Conservation (phyloP, 2,888 invertebrate genomes). For the Metalampra italica region DNA sequence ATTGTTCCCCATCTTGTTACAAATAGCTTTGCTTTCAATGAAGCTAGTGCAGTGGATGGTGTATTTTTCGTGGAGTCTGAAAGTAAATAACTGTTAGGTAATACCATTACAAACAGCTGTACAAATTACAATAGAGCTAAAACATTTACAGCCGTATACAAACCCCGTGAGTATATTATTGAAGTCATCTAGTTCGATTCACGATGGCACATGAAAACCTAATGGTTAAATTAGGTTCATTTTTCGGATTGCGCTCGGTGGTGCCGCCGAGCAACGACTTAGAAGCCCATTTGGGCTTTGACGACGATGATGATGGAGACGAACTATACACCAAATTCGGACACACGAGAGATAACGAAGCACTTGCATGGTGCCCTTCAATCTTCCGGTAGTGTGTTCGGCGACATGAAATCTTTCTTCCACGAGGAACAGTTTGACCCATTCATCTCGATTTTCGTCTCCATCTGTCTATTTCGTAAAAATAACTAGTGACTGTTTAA, state of each 20-base stretch:
- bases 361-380: constrained; percentile 62
- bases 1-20: not conserved
- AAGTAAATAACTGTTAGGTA: no score
- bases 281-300: constrained; percentile 72
- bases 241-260: constrained; percentile 51
- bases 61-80: no score
- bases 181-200: constrained; percentile 32
- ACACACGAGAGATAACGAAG: constrained; percentile 48
- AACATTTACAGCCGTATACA: constrained; percentile 17
- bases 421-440: constrained; percentile 37
- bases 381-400: constrained; percentile 56
- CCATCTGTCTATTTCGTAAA: no score
- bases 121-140: constrained; percentile 15
- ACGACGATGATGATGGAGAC: constrained; percentile 63
- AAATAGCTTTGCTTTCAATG: not conserved
- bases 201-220: constrained; percentile 42
- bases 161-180: constrained; percentile 23
- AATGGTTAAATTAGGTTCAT: constrained; percentile 53
- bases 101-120: no score
- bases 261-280: constrained; percentile 64
- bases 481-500: no score
- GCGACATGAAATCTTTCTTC: constrained; percentile 52
- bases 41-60: no score
- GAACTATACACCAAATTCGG: constrained; percentile 57
- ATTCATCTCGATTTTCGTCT: constrained; percentile 20